Evolutionary conservation across 2,888 invertebrate genomes (phyloP), one percentile per base, ranked within the genome.

Genomic region (Caenorhabditis sp.): DNA sequence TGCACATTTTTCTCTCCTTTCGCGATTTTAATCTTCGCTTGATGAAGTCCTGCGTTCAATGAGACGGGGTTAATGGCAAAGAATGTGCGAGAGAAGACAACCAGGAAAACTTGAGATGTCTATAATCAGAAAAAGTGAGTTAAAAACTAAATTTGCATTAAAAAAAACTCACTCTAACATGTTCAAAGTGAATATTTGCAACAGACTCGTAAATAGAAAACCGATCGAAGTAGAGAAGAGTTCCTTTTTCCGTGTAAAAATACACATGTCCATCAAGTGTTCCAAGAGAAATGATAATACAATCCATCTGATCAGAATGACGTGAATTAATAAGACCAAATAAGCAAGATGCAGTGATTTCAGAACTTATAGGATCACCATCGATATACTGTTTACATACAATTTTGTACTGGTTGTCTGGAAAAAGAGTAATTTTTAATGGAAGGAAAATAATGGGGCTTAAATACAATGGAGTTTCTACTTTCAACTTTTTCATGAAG

Each of bases 191-290:
- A 8, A 85, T 23, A 52, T 65, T 65, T 17, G 68, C 50, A 21
- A 85, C 76, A 3, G 81, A 78, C n/a, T 69, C 63, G 38, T 70
- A 65, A 20, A 73, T 59, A 0, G 85, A 71, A 57, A 85, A 81
- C 20, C 77, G 59, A 62, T 85, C 85, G 27, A 60, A 67, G 67
- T 80, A 86, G 26, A 85, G 67, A 59, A 83, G 60, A 10, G 70
- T 81, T 12, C 85, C 85, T 10, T 82, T 80, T 58, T 86, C 84
- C 1, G 85, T 85, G 69, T 77, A 85, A 71, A 85, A 85, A 54
- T 76, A 61, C 2, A 78, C 78, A 31, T 60, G 61, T 23, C 80
- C 80, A 50, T 75, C 64, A 14, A 72, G 64, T 1, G 73, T 75
- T 43, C 80, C 80, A 26, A 56, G 56, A 10, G 56, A 21, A 17